Conservation (phyloP, 2,888 invertebrate species). For the Hypselothyrea guttata region DNA sequence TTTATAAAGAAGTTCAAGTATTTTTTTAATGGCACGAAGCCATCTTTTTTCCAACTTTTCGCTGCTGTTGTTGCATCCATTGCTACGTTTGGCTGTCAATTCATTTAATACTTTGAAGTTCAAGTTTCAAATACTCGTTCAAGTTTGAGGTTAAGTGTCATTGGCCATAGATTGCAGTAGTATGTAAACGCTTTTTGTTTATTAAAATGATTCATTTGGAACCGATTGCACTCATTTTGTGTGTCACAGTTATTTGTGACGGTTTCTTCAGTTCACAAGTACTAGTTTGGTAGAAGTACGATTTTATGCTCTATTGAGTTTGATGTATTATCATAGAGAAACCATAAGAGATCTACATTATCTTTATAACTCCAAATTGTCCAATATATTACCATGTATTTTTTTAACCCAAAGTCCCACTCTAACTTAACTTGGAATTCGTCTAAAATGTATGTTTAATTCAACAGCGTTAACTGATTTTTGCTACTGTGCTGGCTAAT, state of each 20-base stretch:
- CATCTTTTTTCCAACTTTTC: slow-evolving; percentile 36
- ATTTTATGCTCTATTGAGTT: slow-evolving; percentile 42
- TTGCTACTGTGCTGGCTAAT: slow-evolving; percentile 50
- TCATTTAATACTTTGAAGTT: slow-evolving; percentile 52
- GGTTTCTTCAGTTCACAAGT: slow-evolving; percentile 21
- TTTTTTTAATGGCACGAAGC: slow-evolving; percentile 63
- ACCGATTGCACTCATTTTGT: slow-evolving; percentile 47
- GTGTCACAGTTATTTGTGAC: slow-evolving; percentile 37
- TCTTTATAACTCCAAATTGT: too few relatives aligned
- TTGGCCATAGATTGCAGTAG: slow-evolving; percentile 32
- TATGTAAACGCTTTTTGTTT: slow-evolving; percentile 9
- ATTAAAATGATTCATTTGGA: slow-evolving; percentile 56
- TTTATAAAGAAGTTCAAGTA: slow-evolving; percentile 8
- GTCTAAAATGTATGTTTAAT: not conserved
- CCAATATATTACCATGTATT: too few relatives aligned
- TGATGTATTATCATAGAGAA: slow-evolving; percentile 13
- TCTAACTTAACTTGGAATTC: not conserved
- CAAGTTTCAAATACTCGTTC: slow-evolving; percentile 45
- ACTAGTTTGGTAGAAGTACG: slow-evolving; percentile 16
- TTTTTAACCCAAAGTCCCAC: too few relatives aligned
- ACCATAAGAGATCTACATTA: too few relatives aligned
- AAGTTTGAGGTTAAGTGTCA: slow-evolving; percentile 58
- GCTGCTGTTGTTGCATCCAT: slow-evolving; percentile 10
- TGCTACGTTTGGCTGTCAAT: slow-evolving; percentile 48
- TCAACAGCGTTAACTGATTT: not conserved